Percentiles rank a stretch among this genome's conserved stretches.
These are phyloP conservation scores for Scleropages formosus DNA, from an alignment of 2,797 vertebrate species.

Conservation along the genomic window DNA sequence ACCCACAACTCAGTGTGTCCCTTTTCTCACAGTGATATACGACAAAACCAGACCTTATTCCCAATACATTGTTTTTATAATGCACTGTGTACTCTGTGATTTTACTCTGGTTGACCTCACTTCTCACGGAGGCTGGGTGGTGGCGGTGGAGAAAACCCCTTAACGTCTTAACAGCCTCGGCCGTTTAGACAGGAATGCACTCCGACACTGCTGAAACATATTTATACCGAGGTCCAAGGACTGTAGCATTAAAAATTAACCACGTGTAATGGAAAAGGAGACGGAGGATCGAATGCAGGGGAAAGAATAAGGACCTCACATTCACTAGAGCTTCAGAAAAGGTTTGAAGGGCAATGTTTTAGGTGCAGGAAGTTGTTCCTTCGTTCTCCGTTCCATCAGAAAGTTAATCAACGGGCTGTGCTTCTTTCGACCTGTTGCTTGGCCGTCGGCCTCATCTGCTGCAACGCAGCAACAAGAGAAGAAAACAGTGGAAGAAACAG, in stretches of 20 bases:
- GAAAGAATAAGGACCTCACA: constrained; percentile 41
- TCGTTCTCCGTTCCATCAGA: constrained; percentile 26
- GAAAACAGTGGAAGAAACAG: not conserved
- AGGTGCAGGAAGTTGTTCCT: constrained; percentile 28
- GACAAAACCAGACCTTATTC: no score
- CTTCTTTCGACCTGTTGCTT: not conserved
- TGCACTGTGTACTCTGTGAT: constrained; percentile 59
- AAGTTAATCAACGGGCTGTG: constrained; percentile 25
- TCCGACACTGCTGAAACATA: constrained; percentile 38
- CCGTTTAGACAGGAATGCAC: constrained; percentile 36
- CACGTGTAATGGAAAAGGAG: constrained; percentile 51
- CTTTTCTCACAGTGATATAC: no score
- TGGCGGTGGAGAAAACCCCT: not conserved
- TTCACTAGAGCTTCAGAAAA: constrained; percentile 39
- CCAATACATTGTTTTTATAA: constrained; percentile 52
- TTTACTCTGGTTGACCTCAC: constrained; percentile 42
- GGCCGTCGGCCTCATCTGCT: no score
- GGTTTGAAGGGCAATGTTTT: constrained; percentile 10
- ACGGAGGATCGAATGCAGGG: constrained; percentile 41
- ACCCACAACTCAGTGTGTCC: no score
- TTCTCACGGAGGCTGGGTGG: constrained; percentile 33
- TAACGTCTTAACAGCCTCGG: constrained; percentile 31
- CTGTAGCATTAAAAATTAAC: constrained; percentile 56
- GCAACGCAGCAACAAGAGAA: not conserved
- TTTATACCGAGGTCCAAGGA: constrained; percentile 42